A percentile compares a stretch with the other conserved stretches of the same genome.
These are phyloP conservation scores for Tympanuchus pallidicinctus DNA, from an alignment of 2,113 vertebrate genomes.

Conservation along the genomic window DNA sequence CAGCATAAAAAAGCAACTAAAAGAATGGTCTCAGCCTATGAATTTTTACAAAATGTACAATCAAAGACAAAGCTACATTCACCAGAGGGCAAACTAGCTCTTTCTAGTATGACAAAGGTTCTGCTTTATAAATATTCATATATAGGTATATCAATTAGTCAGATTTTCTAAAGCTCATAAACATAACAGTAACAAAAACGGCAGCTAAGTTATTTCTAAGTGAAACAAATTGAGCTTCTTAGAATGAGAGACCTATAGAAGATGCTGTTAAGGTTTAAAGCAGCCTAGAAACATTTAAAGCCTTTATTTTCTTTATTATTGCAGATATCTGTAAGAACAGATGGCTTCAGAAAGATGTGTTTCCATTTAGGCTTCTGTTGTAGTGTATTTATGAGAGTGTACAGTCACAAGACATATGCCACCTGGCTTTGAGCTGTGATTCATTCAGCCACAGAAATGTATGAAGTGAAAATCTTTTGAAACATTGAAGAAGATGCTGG, in stretches of 20 bases:
- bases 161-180: not conserved
- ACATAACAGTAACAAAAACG: constrained; percentile 10
- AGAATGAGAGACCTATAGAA: not conserved
- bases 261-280: constrained; percentile 5
- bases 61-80: not conserved
- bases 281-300: not conserved
- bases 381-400: constrained; percentile 39
- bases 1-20: not conserved
- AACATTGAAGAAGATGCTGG: not conserved
- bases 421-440: constrained; percentile 30
- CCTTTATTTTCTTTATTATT: constrained; percentile 56
- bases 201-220: not conserved
- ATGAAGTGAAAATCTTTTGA: constrained; percentile 19
- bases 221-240: constrained; percentile 13
- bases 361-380: constrained; percentile 50
- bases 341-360: constrained; percentile 51
- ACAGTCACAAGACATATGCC: constrained; percentile 52
- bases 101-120: not conserved
- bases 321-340: constrained; percentile 59
- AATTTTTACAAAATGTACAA: not conserved
- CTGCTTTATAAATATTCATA: constrained; percentile 14
- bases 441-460: not conserved
- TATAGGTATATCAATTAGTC: not conserved
- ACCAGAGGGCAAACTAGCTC: not conserved
- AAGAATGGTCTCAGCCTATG: not conserved